A percentile compares a stretch with the other conserved stretches of the same genome.
phyloP scores from a whole-genome alignment of 1,140 invertebrate genomes.

The Vanessa atalanta region DNA sequence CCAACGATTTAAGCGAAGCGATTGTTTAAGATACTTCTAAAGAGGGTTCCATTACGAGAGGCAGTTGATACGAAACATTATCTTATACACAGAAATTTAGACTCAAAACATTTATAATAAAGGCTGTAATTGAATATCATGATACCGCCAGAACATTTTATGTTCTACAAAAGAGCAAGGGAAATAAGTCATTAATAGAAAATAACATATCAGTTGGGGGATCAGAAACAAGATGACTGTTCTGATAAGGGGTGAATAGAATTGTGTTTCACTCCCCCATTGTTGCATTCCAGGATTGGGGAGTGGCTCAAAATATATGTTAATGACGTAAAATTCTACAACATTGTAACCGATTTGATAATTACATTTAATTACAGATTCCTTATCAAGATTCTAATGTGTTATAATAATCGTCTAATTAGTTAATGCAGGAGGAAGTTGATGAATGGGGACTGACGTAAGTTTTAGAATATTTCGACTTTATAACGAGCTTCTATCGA shows the following conservation, averaged over 20 bases:
- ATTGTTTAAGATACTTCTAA: constrained; percentile 21
- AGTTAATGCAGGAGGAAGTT: constrained; percentile 20
- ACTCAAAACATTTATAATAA: background rate
- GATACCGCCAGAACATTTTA: background rate
- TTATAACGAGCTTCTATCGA: background rate
- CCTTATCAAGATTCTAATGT: constrained; percentile 22
- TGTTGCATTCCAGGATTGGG: constrained; percentile 35
- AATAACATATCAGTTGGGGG: constrained; percentile 60
- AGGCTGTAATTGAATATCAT: background rate
- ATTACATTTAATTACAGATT: constrained; percentile 17
- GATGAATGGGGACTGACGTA: background rate
- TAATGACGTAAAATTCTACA: constrained; percentile 14
- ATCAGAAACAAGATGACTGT: constrained; percentile 56
- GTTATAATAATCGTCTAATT: constrained; percentile 29
- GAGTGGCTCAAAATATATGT: constrained; percentile 25
- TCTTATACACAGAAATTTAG: background rate
- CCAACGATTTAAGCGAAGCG: constrained; percentile 19
- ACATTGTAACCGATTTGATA: constrained; percentile 11
- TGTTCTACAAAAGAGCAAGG: constrained; percentile 47
- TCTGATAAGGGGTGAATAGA: constrained; percentile 48
- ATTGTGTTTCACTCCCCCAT: constrained; percentile 36
- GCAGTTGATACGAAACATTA: background rate
- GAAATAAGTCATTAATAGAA: constrained; percentile 71
- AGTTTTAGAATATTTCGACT: background rate
- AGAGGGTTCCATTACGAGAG: constrained; percentile 18